Evolutionary conservation across 2,888 invertebrate genomes (phyloP), one percentile per base, ranked within the genome.

Genomic region (Aricia artaxerxes): DNA sequence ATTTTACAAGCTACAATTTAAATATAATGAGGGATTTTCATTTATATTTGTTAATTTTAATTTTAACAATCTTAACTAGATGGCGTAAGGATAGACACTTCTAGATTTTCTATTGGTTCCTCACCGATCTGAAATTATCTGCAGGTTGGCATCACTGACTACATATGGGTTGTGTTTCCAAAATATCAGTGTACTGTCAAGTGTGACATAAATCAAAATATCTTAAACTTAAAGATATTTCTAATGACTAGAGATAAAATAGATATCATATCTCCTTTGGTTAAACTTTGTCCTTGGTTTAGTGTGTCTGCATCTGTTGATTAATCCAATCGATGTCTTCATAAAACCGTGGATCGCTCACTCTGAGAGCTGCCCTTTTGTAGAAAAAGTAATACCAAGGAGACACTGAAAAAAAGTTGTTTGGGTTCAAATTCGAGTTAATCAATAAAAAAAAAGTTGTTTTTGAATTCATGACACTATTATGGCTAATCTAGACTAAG

Each of bases 311-410:
- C 81, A 93, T 87, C 83, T 94, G 94, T 79, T 95, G 95, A 84
- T 96, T 95, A 84, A 97, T 95, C 97, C 98, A 98, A 86, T 97
- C 96, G 40, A 97, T 96, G 87, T 98, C 98, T 89, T 98, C 97
- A 90, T 98, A 98, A 89, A 98, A 98, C 82, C 97, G 95, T 24
- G 98, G 98, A 93, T 99, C 98, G 84, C 97, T 97, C 82, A 99
- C 96, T 83, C 97, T 95, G 81, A 99, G 94, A 2, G 98, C 97
- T 38, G 98, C 97, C 83, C 98, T 95, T 92, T 99, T 99, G 93
- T 98, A 98, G 85, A 97, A 96, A 88, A 98, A 98, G 89, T 99
- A 99, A 91, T 98, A 98, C 82, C 98, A 94, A 49, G 97, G 96
- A 38, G 98, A 96, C 90, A 96, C 98, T 97, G 94, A 13, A 81